Evolutionary conservation across 2,888 invertebrate genomes (phyloP).

Genomic region (Tipula confusa): DNA sequence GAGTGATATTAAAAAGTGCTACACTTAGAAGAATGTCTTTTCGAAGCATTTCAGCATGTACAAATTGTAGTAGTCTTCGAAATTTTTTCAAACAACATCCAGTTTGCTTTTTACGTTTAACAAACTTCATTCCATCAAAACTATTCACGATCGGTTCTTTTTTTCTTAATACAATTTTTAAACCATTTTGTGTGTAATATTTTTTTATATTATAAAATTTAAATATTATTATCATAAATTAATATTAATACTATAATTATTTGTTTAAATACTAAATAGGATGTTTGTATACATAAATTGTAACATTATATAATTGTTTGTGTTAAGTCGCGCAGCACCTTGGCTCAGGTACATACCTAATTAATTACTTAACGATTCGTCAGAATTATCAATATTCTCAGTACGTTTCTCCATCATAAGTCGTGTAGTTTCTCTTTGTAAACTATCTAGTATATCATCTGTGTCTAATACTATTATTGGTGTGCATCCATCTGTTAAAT

Average conservation of each 20-base stretch:
- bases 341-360: neutral
- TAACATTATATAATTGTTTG: neutral
- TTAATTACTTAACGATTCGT: constrained; percentile 27
- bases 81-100: no score
- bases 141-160: no score
- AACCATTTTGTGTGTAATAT: neutral
- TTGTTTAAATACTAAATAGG: constrained; percentile 3
- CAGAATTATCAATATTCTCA: constrained; percentile 26
- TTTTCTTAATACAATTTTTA: no score
- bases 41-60: no score
- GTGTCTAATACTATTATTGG: constrained; percentile 48
- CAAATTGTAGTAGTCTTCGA: no score
- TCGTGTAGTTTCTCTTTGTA: constrained; percentile 43
- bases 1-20: no score
- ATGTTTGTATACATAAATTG: neutral
- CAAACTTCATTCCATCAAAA: no score
- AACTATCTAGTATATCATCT: constrained; percentile 44
- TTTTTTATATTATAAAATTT: neutral
- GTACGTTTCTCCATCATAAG: neutral
- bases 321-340: neutral
- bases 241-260: constrained; percentile 12
- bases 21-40: no score
- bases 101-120: no score
- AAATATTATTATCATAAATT: neutral
- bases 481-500: constrained; percentile 49